These are phyloP conservation scores for Mesochorus sp. DNA, from an alignment of 2,888 invertebrate genomes.

Conservation along the genomic window DNA sequence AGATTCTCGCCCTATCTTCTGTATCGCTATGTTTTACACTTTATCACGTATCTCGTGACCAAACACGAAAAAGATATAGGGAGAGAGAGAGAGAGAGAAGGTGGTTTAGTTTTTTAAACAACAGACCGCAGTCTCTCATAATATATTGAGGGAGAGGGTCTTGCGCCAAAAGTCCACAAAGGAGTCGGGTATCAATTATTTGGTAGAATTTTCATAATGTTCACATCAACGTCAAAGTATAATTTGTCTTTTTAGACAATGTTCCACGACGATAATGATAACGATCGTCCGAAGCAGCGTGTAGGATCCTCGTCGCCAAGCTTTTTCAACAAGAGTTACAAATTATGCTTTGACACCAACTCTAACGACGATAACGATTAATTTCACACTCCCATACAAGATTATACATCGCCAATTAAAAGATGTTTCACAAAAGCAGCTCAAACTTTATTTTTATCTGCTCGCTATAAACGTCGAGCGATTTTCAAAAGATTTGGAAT, in stretches of 20 bases:
- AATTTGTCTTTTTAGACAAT: neutral
- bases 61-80: neutral
- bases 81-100: neutral
- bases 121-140: neutral
- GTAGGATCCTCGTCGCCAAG: too few relatives aligned
- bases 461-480: too few relatives aligned
- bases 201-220: neutral
- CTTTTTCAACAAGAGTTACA: neutral
- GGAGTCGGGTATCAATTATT: constrained; percentile 27
- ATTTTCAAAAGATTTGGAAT: too few relatives aligned
- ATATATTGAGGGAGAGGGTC: constrained; percentile 4
- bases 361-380: neutral
- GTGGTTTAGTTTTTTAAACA: constrained; percentile 8
- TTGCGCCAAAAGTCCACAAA: neutral
- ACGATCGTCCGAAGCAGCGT: too few relatives aligned
- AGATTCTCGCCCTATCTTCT: neutral
- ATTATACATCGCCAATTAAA: neutral
- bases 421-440: neutral
- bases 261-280: neutral
- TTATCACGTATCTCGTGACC: neutral
- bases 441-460: too few relatives aligned
- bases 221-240: neutral
- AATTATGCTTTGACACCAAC: neutral
- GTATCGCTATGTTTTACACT: constrained; percentile 1
- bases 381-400: neutral